Evolutionary conservation across 2,888 invertebrate genomes (phyloP), one percentile per base, ranked within the genome.

Genomic region (Petrolisthes manimaculis): DNA sequence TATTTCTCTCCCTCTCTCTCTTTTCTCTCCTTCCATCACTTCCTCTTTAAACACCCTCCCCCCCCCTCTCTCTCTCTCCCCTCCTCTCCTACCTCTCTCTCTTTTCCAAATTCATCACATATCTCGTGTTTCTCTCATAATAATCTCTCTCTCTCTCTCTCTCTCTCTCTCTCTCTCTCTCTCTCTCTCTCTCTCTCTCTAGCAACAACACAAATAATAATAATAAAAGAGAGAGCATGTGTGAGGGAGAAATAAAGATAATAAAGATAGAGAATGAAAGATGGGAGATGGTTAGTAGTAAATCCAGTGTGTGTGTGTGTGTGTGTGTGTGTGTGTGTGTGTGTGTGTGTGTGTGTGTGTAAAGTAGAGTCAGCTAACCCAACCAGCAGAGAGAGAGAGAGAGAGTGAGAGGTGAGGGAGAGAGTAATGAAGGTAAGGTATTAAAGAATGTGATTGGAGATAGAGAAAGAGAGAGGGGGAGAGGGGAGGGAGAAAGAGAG

Each of bases 241-340:
- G n/a, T n/a, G n/a, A n/a, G n/a, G n/a, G n/a, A n/a, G n/a, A n/a
- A n/a, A n/a, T n/a, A n/a, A n/a, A n/a, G n/a, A n/a, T n/a, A n/a
- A n/a, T n/a, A n/a, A n/a, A n/a, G n/a, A n/a, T n/a, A n/a, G n/a
- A n/a, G n/a, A n/a, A 21, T 71, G 71, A n/a, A 12, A 69, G 69
- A 5, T 14, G 18, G n/a, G 69, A 18, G n/a, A 69, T 69, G n/a
- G 69, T 69, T 69, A 69, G 69, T 69, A 4, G 69, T n/a, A 24
- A 24, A 18, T n/a, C n/a, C 5, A 5, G 75, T 37, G 37, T 37
- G 37, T 37, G 75, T 75, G 75, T 75, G 75, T 75, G 75, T 75
- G 75, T 75, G 75, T 77, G 77, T 77, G 77, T 77, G 77, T 77
- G 77, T 77, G 77, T 77, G 77, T 77, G 77, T 77, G 77, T 77